Evolutionary conservation across 2,888 invertebrate genomes (phyloP), one percentile per base, ranked within the genome.

Genomic region (Axea sp.): DNA sequence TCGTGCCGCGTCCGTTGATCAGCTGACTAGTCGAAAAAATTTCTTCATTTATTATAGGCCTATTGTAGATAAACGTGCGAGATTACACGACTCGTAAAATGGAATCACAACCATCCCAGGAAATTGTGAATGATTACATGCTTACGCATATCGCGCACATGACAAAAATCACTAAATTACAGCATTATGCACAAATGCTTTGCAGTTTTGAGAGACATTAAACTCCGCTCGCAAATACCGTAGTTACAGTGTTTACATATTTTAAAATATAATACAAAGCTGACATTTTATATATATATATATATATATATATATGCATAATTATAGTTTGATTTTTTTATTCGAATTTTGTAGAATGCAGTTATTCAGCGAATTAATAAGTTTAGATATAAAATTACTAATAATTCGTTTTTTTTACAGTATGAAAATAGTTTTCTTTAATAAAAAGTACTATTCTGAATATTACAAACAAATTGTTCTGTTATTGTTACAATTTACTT

Each of bases 1-100:
- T 75, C 71, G 51, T 59, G 59, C 51, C 67, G 59, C 67, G 67
- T 67, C 53, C 59, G 67, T 31, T 67, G 71, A 76, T 76, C 73
- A 76, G 74, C 75, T 68, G 73, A 73, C 69, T 65, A 49, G 60
- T 57, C 55, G 53, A 74, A 74, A 74, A 69, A 68, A 68, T 73
- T 74, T 74, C 68, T 74, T 74, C 64, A 69, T 74, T 69, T 69
- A 74, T 64, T 64, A 74, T 59, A 68, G 69, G 57, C 55, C 60
- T 69, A 74, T 71, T 69, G 69, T 74, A 74, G 69, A 74, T 69
- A 65, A 60, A 69, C 59, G 64, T 37, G 74, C 47, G 45, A 69
- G 74, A 74, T 74, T 68, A 64, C 45, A 35, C 31, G 64, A 60
- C 49, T 68, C 73, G 68, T 74, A 68, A 74, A 74, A 74, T 68